A percentile compares a stretch with the other conserved stretches of the same genome.
Evolutionary conservation across 1,140 invertebrate species (phyloP).

Genomic region (Heliconius hewitsoni): DNA sequence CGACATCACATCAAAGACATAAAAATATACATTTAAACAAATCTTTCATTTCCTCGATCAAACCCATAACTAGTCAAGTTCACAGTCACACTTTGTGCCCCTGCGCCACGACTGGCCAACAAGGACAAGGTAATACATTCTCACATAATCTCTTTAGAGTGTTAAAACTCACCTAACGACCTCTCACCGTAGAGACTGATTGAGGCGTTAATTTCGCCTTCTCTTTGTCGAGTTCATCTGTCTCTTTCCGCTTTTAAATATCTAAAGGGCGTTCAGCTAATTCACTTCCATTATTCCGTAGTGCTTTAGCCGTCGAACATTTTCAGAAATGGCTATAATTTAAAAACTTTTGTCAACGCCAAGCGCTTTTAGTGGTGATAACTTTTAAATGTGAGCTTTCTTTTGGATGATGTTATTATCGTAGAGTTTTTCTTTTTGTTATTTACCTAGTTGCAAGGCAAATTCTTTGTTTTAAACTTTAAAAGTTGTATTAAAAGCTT

Average conservation of each 20-base stretch:
- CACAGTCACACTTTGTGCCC: not conserved
- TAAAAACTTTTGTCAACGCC: conserved; percentile 32
- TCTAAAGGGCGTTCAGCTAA: conserved; percentile 29
- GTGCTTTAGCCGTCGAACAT: conserved; percentile 20
- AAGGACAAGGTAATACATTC: not conserved
- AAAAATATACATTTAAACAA: no score
- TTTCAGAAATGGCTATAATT: conserved; percentile 34
- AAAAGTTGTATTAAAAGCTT: no score
- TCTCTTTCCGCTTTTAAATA: conserved; percentile 24
- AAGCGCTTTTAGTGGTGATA: conserved; percentile 26
- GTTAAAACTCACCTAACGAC: not conserved
- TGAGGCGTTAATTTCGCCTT: conserved; percentile 20
- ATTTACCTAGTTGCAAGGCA: not conserved
- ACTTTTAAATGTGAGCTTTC: conserved; percentile 29
- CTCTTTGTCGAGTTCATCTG: conserved; percentile 26
- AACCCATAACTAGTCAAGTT: no score
- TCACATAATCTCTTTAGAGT: not conserved
- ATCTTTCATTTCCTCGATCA: no score
- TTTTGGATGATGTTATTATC: conserved; percentile 14
- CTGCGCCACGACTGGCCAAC: no score
- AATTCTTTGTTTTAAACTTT: not conserved
- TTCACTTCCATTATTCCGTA: conserved; percentile 31
- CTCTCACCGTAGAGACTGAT: conserved; percentile 6
- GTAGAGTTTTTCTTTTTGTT: not conserved
- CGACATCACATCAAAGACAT: no score